phyloP scores from a whole-genome alignment of 2,888 invertebrate species.

The Beris chalybata region DNA sequence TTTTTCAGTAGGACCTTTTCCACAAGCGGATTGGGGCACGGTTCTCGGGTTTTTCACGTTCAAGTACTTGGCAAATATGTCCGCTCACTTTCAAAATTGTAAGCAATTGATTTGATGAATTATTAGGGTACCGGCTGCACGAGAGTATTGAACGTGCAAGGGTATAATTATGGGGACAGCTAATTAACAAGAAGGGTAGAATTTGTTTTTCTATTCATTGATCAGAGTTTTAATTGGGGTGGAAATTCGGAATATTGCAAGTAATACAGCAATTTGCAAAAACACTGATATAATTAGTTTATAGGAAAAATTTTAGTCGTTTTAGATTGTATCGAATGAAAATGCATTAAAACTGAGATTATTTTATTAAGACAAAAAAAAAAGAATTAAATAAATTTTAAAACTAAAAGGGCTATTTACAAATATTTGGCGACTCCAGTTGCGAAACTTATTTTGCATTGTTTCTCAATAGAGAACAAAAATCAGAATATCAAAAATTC shows the following conservation, averaged over 20 bases:
- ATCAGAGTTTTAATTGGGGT: constrained; percentile 17
- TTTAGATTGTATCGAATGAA: too few relatives aligned
- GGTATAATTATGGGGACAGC: constrained; percentile 16
- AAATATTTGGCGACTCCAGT: too few relatives aligned
- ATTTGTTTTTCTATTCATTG: neutral
- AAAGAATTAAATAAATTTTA: too few relatives aligned
- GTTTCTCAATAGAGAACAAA: too few relatives aligned
- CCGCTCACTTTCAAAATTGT: neutral
- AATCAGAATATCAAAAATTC: too few relatives aligned
- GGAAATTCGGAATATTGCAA: neutral
- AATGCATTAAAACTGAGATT: too few relatives aligned
- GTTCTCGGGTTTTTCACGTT: neutral
- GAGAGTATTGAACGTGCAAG: neutral
- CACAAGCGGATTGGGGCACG: neutral
- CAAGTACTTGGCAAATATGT: constrained; percentile 5
- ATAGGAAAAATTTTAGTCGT: too few relatives aligned
- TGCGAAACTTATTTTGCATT: too few relatives aligned
- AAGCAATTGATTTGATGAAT: constrained; percentile 1
- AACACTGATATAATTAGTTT: too few relatives aligned
- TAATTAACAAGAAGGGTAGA: constrained; percentile 9
- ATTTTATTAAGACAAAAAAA: too few relatives aligned
- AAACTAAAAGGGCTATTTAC: too few relatives aligned
- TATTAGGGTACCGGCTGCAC: constrained; percentile 8
- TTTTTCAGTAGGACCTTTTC: neutral
- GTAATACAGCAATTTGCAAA: too few relatives aligned